Percentiles rank a stretch among this genome's conserved stretches.
Conservation (phyloP, 2,113 vertebrate genomes). For the Petrocephalus zakoni region DNA sequence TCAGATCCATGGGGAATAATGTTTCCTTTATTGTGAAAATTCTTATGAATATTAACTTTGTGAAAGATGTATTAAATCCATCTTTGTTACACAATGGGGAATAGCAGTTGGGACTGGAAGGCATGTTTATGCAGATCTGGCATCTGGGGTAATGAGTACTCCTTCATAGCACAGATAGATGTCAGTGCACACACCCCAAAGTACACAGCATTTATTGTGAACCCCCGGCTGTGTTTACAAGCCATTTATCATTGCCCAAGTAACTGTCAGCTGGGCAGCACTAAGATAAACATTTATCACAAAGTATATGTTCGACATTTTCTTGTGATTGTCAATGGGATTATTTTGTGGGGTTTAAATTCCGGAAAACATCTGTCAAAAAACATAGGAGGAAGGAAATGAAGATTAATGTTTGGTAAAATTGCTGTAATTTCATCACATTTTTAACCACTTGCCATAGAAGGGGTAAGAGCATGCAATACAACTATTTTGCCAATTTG, state of each 20-base stretch:
- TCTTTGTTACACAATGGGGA: slow-evolving; percentile 27
- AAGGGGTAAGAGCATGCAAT: neutral
- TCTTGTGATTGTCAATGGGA: slow-evolving; percentile 2
- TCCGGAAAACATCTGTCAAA: neutral
- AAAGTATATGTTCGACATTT: neutral
- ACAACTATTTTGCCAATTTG: neutral
- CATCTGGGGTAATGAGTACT: slow-evolving; percentile 18
- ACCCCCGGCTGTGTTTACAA: slow-evolving; percentile 4
- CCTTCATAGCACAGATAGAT: slow-evolving; percentile 4
- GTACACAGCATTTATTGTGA: neutral
- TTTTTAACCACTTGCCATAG: neutral
- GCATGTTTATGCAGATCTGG: slow-evolving; percentile 13
- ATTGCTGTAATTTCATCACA: slow-evolving; percentile 14
- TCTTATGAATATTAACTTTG: slow-evolving; percentile 3
- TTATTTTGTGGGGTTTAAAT: neutral
- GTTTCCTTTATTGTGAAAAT: neutral
- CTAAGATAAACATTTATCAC: neutral
- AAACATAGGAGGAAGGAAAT: neutral
- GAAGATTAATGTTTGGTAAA: slow-evolving; percentile 2
- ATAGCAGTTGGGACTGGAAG: slow-evolving; percentile 25
- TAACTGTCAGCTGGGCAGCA: slow-evolving; percentile 13
- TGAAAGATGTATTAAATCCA: slow-evolving; percentile 4
- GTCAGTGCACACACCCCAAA: neutral
- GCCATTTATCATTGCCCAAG: slow-evolving; percentile 11
- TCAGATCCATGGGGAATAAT: neutral